phyloP scores from a whole-genome alignment of 2,888 invertebrate species.

The Agrilus biguttatus region DNA sequence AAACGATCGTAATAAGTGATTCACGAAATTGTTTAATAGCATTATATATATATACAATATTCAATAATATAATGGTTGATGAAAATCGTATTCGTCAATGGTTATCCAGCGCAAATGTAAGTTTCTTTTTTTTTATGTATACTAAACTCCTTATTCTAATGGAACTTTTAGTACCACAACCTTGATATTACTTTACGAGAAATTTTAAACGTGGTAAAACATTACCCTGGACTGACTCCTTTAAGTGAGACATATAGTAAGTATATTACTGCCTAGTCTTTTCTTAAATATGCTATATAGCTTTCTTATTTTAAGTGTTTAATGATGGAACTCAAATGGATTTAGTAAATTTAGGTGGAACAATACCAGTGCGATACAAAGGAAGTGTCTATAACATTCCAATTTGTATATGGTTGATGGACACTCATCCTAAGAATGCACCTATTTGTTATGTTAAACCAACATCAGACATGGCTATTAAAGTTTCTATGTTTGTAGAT shows the following conservation, averaged over 20 bases:
- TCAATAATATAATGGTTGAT: slow-evolving; percentile 20
- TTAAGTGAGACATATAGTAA: slow-evolving; percentile 57
- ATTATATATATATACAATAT: no score
- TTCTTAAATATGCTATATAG: slow-evolving; percentile 5
- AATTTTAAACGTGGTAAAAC: slow-evolving; percentile 44
- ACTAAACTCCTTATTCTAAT: slow-evolving; percentile 6
- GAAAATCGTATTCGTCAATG: slow-evolving; percentile 37
- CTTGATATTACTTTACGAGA: slow-evolving; percentile 51
- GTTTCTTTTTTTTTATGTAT: slow-evolving; percentile 2
- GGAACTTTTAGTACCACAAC: slow-evolving; percentile 47
- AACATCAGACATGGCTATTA: slow-evolving; percentile 89
- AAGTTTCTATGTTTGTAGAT: slow-evolving; percentile 87
- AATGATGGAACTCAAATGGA: slow-evolving; percentile 75
- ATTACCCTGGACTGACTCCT: slow-evolving; percentile 51
- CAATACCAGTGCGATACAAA: slow-evolving; percentile 85
- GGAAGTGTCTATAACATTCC: slow-evolving; percentile 89
- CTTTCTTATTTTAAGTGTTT: slow-evolving; percentile 46
- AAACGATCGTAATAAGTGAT: no score
- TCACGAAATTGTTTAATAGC: no score
- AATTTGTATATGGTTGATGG: slow-evolving; percentile 89
- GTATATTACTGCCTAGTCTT: slow-evolving; percentile 13
- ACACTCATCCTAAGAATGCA: slow-evolving; percentile 92
- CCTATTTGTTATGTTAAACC: slow-evolving; percentile 93
- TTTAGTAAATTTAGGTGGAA: slow-evolving; percentile 74
- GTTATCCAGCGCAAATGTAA: slow-evolving; percentile 33